phyloP scores from a whole-genome alignment of 2,113 vertebrate species.

The Papio anubis region DNA sequence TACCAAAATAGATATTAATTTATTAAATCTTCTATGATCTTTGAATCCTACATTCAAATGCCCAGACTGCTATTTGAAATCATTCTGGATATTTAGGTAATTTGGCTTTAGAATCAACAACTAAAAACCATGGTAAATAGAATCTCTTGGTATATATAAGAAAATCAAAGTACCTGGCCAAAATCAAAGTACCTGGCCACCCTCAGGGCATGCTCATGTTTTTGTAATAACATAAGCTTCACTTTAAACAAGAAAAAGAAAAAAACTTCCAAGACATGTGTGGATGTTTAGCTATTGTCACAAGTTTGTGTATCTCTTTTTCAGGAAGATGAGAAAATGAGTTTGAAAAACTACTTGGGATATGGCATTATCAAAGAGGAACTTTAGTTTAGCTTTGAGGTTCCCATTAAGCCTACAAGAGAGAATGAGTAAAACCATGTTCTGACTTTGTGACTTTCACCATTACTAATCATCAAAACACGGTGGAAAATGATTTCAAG shows the following conservation, averaged over 20 bases:
- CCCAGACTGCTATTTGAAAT: neutral
- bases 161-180: neutral
- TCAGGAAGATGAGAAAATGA: neutral
- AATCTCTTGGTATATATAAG: neutral
- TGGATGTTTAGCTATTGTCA: neutral
- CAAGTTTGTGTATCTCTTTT: neutral
- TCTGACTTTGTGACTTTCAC: constrained; percentile 66
- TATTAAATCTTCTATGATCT: neutral
- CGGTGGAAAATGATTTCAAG: constrained; percentile 55
- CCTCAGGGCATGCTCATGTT: neutral
- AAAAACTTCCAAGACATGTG: neutral
- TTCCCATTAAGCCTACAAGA: constrained; percentile 52
- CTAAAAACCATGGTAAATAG: neutral
- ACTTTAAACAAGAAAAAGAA: neutral
- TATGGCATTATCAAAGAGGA: constrained; percentile 17
- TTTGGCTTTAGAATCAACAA: neutral
- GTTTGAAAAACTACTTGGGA: constrained; percentile 23
- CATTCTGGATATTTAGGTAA: neutral
- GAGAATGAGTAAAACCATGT: constrained; percentile 18
- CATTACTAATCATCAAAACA: constrained; percentile 63
- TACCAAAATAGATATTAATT: neutral
- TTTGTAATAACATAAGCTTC: neutral
- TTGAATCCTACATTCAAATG: neutral
- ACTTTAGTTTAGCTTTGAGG: constrained; percentile 40
- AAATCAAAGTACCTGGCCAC: neutral